phyloP scores from a whole-genome alignment of 2,113 vertebrate species.

The Thymallus thymallus region DNA sequence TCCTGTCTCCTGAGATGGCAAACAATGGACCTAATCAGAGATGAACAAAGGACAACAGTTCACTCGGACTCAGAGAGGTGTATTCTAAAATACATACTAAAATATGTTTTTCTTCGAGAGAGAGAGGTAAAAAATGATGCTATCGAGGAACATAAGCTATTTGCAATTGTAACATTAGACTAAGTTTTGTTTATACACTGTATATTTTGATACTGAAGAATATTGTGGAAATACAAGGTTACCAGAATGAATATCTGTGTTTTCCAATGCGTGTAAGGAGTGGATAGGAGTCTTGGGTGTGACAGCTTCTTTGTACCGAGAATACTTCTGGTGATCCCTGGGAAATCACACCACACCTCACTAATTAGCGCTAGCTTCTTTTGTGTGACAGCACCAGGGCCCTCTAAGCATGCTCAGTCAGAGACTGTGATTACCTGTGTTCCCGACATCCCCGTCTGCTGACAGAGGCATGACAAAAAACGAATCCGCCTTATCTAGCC shows the following conservation, averaged over 20 bases:
- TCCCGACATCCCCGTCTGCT: background rate
- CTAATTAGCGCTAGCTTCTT: constrained; percentile 1
- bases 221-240: background rate
- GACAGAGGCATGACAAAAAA: constrained; percentile 5
- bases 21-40: background rate
- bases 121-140: background rate
- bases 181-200: too few species aligned
- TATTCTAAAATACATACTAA: background rate
- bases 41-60: background rate
- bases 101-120: background rate
- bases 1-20: background rate
- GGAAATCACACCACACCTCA: background rate
- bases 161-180: background rate
- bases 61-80: background rate
- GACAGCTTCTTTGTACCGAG: background rate
- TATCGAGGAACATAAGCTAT: background rate
- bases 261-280: constrained; percentile 7
- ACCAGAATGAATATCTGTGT: background rate
- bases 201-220: background rate
- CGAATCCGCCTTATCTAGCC: constrained; percentile 8
- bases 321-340: constrained; percentile 10
- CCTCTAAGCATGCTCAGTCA: background rate
- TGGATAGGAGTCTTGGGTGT: background rate
- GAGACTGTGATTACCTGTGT: constrained; percentile 9
- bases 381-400: background rate